These are phyloP conservation scores for Porites lutea DNA, from an alignment of 64 coral and sea anemone species.

Conservation along the genomic window DNA sequence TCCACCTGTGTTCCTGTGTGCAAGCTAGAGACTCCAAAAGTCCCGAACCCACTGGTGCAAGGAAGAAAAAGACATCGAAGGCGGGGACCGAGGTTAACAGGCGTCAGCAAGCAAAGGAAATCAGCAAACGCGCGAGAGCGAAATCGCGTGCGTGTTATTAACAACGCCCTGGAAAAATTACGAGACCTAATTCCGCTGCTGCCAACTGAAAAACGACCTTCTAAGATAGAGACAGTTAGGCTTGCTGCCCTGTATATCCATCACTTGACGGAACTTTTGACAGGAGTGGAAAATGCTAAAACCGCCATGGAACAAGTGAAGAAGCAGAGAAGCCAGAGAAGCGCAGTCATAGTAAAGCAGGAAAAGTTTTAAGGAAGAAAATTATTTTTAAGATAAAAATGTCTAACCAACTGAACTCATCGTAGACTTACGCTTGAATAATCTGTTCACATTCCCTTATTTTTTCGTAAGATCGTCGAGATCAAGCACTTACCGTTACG, in stretches of 20 bases:
- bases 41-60: neutral
- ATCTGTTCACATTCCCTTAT: too few relatives aligned
- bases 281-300: too few relatives aligned
- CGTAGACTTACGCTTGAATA: too few relatives aligned
- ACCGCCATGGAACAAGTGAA: neutral
- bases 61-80: slow-evolving; percentile 19
- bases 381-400: neutral
- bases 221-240: slow-evolving; percentile 58
- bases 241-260: slow-evolving; percentile 56
- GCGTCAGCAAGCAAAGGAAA: slow-evolving; percentile 68
- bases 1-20: neutral
- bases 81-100: slow-evolving; percentile 36
- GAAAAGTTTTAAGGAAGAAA: neutral
- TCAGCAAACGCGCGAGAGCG: slow-evolving; percentile 59
- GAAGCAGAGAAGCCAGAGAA: neutral
- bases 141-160: slow-evolving; percentile 6
- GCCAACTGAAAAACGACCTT: slow-evolving; percentile 17
- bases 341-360: neutral
- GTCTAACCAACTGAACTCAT: too few relatives aligned
- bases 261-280: slow-evolving; percentile 33
- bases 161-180: slow-evolving; percentile 1
- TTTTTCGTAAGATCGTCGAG: too few relatives aligned
- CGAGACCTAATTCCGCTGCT: slow-evolving; percentile 28
- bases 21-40: neutral
- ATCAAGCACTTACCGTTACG: too few relatives aligned